Percentiles rank a stretch among this genome's conserved stretches.
These are phyloP conservation scores for Pterocles orientalis DNA, from an alignment of 2,113 vertebrate genomes.

Conservation along the genomic window DNA sequence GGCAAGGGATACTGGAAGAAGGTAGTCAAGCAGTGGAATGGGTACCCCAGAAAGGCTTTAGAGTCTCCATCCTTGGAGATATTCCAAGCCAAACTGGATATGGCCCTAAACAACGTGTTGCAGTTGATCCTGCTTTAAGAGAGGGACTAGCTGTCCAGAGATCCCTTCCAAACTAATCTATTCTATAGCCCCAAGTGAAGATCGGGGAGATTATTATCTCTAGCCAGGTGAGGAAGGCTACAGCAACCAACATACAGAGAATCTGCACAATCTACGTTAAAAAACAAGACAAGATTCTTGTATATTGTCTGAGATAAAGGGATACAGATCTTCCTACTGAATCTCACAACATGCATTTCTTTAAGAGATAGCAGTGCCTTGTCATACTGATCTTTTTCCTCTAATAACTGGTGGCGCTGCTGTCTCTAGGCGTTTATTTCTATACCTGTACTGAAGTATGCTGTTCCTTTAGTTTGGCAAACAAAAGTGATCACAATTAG, in stretches of 20 bases:
- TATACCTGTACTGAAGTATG: neutral
- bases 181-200: neutral
- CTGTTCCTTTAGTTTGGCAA: neutral
- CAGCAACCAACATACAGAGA: neutral
- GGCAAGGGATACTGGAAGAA: neutral
- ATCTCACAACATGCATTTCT: neutral
- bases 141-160: neutral
- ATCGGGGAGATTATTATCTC: too few species aligned
- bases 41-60: neutral
- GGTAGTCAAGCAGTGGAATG: neutral
- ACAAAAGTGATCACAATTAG: neutral
- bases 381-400: neutral
- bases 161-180: neutral
- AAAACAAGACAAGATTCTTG: neutral
- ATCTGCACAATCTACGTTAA: neutral
- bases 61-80: neutral
- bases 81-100: neutral
- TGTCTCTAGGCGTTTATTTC: neutral
- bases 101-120: neutral
- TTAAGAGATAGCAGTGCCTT: neutral
- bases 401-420: neutral
- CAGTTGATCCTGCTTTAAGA: neutral
- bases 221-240: neutral
- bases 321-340: neutral
- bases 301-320: neutral